Base-by-base conservation (phyloP, 2,113 vertebrate species). In the Poeciliopsis turrubarensis region DNA sequence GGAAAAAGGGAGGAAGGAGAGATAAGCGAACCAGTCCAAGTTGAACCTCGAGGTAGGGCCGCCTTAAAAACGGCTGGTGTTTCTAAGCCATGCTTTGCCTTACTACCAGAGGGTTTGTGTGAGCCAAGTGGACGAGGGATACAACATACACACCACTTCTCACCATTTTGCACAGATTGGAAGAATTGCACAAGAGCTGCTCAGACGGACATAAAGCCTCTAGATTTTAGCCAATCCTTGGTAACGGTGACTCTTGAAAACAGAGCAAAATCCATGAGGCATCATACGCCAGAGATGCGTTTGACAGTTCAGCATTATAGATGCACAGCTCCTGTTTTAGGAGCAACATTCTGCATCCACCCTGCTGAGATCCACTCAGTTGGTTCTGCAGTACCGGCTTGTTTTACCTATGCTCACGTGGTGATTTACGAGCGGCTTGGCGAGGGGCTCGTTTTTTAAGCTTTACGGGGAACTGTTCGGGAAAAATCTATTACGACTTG, bases 401-500 rank as follows among this genome's bases (percentile, higher is more conserved):
- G 0, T 3, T n/a, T 57, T 11, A 25, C 25, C 5, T 3, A n/a
- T 0, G 25, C 19, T 57, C 51, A 9, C 22, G 2, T n/a, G n/a
- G 51, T 57, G 9, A 57, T 25, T 57, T 57, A 57, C 25, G 9
- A n/a, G 3, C 51, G 2, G 25, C 51, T 57, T 25, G 10, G 51
- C 11, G 51, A n/a, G 51, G 22, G 10, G 51, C 25, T n/a, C 19
- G 1, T 34, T 57, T 17, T 25, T 57, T 25, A 57, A 57, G 22
- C 22, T 19, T 47, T 7, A 47, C 5, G 1, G 5, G 5, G 15
- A 47, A 47, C 13, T 54, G 51, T 54, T 54, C 2, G 5, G 51
- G 25, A 25, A n/a, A 57, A 57, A 57, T 57, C 7, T 57, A 3
- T 11, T 2, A 57, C 8, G 1, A 51, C 5, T 54, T n/a, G 22